Conservation (phyloP, 2,113 vertebrate species). For the Cheirogaleus medius region DNA sequence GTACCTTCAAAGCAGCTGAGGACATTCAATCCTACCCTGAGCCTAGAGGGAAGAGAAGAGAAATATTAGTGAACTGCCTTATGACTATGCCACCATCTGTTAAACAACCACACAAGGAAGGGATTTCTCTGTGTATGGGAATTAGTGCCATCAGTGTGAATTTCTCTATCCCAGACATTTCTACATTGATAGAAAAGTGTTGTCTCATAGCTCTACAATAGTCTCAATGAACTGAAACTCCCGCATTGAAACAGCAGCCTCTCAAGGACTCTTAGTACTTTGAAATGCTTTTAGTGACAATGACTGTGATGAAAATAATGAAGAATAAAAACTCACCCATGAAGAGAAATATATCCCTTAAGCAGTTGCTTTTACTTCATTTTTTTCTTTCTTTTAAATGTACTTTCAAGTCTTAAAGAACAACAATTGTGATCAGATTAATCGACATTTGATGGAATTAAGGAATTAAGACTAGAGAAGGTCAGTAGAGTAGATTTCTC, state of each 20-base stretch:
- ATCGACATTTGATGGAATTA: background rate
- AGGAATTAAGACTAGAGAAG: background rate
- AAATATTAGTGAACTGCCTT: background rate
- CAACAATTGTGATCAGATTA: background rate
- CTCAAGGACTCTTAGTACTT: background rate
- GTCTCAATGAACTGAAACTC: background rate
- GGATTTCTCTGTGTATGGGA: background rate
- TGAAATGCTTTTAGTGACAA: slow-evolving; percentile 37
- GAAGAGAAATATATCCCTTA: background rate
- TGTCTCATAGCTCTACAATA: background rate
- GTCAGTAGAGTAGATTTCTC: background rate
- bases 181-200: background rate
- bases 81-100: background rate
- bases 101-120: background rate
- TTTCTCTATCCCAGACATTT: background rate
- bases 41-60: background rate
- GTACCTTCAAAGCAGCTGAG: background rate
- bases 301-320: slow-evolving; percentile 10
- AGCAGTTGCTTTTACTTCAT: background rate
- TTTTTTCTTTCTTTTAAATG: background rate
- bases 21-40: background rate
- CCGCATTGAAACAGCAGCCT: background rate
- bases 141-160: background rate
- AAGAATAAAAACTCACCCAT: background rate
- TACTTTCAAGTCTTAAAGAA: slow-evolving; percentile 43